A percentile compares a stretch with the other conserved stretches of the same genome.
These are phyloP conservation scores for Hemithea aestivaria DNA, from an alignment of 2,888 invertebrate genomes.

Conservation along the genomic window DNA sequence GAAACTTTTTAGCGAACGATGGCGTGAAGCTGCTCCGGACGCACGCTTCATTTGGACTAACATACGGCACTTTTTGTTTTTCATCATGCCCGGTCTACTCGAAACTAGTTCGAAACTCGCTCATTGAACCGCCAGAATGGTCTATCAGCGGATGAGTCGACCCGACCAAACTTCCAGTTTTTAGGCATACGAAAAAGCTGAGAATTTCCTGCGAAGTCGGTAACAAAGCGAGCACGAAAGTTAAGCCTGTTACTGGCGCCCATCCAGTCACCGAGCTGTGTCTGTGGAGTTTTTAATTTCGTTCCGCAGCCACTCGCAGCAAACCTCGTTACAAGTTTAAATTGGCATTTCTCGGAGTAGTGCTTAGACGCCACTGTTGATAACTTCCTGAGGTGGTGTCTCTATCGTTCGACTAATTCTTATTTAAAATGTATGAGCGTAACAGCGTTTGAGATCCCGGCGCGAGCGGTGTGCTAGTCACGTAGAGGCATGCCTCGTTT, in stretches of 20 bases:
- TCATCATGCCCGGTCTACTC: neutral
- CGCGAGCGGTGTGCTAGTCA: neutral
- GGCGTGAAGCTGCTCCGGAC: too few species aligned
- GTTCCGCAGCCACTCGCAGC: constrained; percentile 71
- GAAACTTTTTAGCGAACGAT: too few species aligned
- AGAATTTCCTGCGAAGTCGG: constrained; percentile 37
- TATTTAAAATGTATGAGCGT: constrained; percentile 70
- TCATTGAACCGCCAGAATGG: constrained; percentile 12
- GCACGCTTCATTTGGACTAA: too few species aligned
- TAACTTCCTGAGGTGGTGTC: constrained; percentile 54
- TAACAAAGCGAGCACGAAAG: constrained; percentile 69
- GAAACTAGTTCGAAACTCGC: constrained; percentile 12
- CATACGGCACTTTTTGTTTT: neutral
- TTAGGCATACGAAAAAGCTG: constrained; percentile 15
- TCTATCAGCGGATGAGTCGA: constrained; percentile 16
- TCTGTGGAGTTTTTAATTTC: constrained; percentile 72
- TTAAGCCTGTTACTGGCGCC: constrained; percentile 67
- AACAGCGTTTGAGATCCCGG: constrained; percentile 6
- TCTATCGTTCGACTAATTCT: constrained; percentile 62
- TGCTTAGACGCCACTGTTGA: constrained; percentile 63
- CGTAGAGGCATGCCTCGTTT: neutral
- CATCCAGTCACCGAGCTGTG: constrained; percentile 49
- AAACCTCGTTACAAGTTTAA: constrained; percentile 78
- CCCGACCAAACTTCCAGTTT: constrained; percentile 15
- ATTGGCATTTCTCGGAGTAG: constrained; percentile 77